Base-by-base conservation (phyloP, 2,113 vertebrate species). In the Picathartes gymnocephalus region DNA sequence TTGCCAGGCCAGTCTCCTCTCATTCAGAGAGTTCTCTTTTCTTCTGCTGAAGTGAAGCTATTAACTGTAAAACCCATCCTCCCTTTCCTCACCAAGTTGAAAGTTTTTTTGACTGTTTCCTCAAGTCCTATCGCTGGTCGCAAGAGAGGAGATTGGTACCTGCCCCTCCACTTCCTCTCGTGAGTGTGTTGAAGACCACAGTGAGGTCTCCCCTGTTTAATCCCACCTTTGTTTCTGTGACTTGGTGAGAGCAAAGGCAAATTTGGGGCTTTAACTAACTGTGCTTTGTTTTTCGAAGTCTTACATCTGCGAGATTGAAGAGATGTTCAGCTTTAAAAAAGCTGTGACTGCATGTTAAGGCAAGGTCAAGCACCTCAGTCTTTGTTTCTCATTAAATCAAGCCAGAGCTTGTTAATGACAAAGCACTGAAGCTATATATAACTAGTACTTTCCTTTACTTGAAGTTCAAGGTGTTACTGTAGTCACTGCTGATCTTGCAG, bases 121-220 rank as follows among this genome's bases (percentile, higher is more conserved):
- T 48, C 25, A 31, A 56, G 40, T 90, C 35, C 40, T 35, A 21
- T 58, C 44, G 7, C 28, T 66, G 45, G 45, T 54, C 47, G 13
- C 35, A 25, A 47, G 35, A 74, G 54, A 54, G 61, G 12, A 56
- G 40, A 7, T 62, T 61, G 23, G 10, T 77, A 23, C 48, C 27
- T 35, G 31, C 22, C 27, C 31, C 15, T 77, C 35, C 0, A 0
- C 40, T 47, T 76, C 47, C 16, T 35, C 54, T 54, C 2, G 0
- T 54, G n/a, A 7, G 30, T 18, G 2, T 40, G 17, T 82, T 61
- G 47, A 35, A 23, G 47, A 40, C 25, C 18, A 7, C 30, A 24
- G 0, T 54, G 54, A 56, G 13, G 7, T 62, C 54, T 77, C 6
- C 47, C 31, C 18, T 69, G 66, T n/a, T 89, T 81, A 69, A 53